phyloP scores from a whole-genome alignment of 2,113 vertebrate species.

The Dipodomys stephensi region DNA sequence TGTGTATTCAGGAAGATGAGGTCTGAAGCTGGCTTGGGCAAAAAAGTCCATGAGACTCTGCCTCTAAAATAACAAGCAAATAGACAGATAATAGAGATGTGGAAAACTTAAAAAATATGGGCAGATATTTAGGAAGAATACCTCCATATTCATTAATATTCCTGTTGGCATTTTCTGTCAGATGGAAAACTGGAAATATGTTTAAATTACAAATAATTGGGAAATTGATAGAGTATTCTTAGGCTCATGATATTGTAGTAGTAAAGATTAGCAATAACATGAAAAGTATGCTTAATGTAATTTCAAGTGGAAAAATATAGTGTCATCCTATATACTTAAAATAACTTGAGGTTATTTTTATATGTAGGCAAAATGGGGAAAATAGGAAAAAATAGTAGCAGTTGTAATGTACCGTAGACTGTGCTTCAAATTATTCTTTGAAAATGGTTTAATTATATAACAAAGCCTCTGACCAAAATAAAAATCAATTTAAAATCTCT shows the following conservation, averaged over 20 bases:
- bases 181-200: slow-evolving; percentile 17
- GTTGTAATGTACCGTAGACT: neutral
- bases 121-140: slow-evolving; percentile 21
- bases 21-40: no score
- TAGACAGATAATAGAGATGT: neutral
- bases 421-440: slow-evolving; percentile 32
- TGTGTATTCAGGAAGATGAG: no score
- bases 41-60: no score
- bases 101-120: neutral
- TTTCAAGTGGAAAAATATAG: slow-evolving; percentile 37
- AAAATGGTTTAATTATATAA: slow-evolving; percentile 52
- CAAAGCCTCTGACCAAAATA: neutral
- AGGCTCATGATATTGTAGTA: neutral
- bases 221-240: neutral
- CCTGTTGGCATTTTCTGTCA: slow-evolving; percentile 1
- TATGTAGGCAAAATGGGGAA: neutral
- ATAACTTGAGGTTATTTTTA: slow-evolving; percentile 51
- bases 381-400: slow-evolving; percentile 1
- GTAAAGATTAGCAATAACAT: slow-evolving; percentile 1
- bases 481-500: slow-evolving; percentile 48
- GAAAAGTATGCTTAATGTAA: slow-evolving; percentile 30
- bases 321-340: neutral
- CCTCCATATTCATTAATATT: neutral
- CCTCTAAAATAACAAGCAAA: no score
- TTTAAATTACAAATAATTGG: slow-evolving; percentile 32